Evolutionary conservation across 2,797 vertebrate genomes (phyloP).

Genomic region (Neostethus bicornis): DNA sequence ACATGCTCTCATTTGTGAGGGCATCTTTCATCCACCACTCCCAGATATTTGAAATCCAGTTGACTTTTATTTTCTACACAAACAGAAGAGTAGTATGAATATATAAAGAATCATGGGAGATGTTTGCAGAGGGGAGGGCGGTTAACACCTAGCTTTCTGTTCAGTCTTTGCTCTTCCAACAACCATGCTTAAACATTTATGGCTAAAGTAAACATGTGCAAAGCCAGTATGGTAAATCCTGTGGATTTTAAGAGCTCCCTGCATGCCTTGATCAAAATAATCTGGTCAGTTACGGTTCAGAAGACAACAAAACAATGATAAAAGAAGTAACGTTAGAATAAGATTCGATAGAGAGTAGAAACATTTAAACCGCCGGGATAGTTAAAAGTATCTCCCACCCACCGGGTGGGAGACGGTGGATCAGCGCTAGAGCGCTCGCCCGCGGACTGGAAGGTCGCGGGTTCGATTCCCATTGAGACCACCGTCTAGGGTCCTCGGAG

Average conservation of each 20-base stretch:
- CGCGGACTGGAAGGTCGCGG: too few species aligned
- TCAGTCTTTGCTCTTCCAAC: neutral
- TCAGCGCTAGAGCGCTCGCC: too few species aligned
- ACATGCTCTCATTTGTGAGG: slow-evolving; percentile 39
- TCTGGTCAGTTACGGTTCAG: neutral
- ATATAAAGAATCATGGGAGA: slow-evolving; percentile 20
- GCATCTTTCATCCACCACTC: slow-evolving; percentile 51
- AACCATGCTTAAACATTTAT: neutral
- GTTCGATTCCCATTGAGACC: too few species aligned
- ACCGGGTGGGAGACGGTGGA: too few species aligned
- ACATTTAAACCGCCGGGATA: too few species aligned
- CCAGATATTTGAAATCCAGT: slow-evolving; percentile 40
- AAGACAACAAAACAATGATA: neutral
- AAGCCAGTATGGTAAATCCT: neutral
- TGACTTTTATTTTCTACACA: slow-evolving; percentile 27
- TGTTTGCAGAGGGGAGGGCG: neutral
- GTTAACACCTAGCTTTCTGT: neutral
- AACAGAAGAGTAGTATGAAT: slow-evolving; percentile 19
- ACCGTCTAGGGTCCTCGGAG: too few species aligned
- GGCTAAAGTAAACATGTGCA: neutral
- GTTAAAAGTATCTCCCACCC: too few species aligned
- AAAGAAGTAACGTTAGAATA: neutral
- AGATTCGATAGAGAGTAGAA: too few species aligned
- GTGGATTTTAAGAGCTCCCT: neutral
- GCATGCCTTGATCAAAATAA: neutral